Evolutionary conservation across 2,888 invertebrate genomes (phyloP).

Genomic region (Athalia rosae): DNA sequence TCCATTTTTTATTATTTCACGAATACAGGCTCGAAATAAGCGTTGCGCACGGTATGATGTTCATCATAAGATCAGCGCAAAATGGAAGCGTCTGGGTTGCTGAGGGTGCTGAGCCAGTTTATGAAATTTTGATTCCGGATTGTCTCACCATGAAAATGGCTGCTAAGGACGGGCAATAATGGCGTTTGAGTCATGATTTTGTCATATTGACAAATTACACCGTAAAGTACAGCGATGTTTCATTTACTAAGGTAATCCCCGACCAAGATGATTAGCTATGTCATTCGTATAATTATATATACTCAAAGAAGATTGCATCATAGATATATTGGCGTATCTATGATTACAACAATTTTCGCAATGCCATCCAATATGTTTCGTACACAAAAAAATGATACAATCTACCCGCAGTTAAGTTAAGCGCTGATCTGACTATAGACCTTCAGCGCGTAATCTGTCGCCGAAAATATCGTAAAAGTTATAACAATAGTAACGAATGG

Average conservation of each 20-base stretch:
- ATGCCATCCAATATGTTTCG: too few relatives aligned
- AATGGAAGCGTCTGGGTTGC: conserved; percentile 70
- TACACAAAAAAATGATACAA: too few relatives aligned
- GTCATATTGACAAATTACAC: too few relatives aligned
- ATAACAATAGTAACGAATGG: not conserved
- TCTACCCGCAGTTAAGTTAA: too few relatives aligned
- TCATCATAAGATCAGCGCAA: conserved; percentile 66
- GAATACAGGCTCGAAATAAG: conserved; percentile 3
- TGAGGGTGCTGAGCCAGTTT: conserved; percentile 68
- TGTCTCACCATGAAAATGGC: conserved; percentile 34
- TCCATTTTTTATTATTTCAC: not conserved
- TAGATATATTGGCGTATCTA: too few relatives aligned
- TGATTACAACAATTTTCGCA: too few relatives aligned
- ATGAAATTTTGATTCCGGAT: conserved; percentile 65
- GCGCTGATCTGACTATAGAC: too few relatives aligned
- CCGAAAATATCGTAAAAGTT: not conserved
- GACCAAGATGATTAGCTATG: too few relatives aligned
- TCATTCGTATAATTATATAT: too few relatives aligned
- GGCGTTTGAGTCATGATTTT: not conserved
- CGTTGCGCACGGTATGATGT: conserved; percentile 64
- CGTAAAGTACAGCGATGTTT: too few relatives aligned
- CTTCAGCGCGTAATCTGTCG: not conserved
- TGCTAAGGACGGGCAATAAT: not conserved
- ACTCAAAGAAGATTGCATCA: too few relatives aligned
- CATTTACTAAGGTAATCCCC: too few relatives aligned